Evolutionary conservation across 2,797 vertebrate genomes (phyloP), one percentile per base, ranked within the genome.

Genomic region (Peromyscus attwateri): DNA sequence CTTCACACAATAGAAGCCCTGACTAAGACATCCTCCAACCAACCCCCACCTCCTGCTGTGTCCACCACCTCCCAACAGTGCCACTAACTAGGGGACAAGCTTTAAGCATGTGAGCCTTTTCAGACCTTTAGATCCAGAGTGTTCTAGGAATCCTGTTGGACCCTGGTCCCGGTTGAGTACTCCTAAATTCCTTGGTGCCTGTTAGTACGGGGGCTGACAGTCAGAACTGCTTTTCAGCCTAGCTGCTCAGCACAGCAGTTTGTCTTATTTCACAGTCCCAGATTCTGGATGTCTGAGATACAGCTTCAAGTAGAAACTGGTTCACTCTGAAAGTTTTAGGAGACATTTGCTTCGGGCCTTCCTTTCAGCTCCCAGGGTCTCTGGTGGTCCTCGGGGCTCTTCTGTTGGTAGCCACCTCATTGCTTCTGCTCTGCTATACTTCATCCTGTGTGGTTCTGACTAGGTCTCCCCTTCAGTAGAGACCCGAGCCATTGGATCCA

Each of bases 381-480:
- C 19, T 31, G 55, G 79, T 7, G 79, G 19, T 11, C 11, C 34
- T 13, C 1, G 5, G 19, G n/a, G 52, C 49, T 57, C 49, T 19
- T 80, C 2, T 4, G 10, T 31, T 12, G 4, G 31, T 3, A 55
- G 2, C 19, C 19, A 2, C 1, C 0, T 19, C 16, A 1, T 34
- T 34, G 3, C 1, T 21, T 17, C 29, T 29, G 11, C 16, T 37
- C 17, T 3, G 6, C 23, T 27, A 19, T 4, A 14, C 14, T 16
- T 8, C 12, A 8, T 3, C 3, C 27, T 23, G 46, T 3, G 2
- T 29, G 46, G 23, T 68, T 52, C 11, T n/a, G 25, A 31, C 1
- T 14, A 0, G 7, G 9, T 43, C 40, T 21, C 62, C 66, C 13
- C 40, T 82, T 40, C n/a, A 57, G 11, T 27, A 64, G 62, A 62